These are phyloP conservation scores for Cyclargus thomasi DNA, from an alignment of 1,140 invertebrate species.

Conservation along the genomic window DNA sequence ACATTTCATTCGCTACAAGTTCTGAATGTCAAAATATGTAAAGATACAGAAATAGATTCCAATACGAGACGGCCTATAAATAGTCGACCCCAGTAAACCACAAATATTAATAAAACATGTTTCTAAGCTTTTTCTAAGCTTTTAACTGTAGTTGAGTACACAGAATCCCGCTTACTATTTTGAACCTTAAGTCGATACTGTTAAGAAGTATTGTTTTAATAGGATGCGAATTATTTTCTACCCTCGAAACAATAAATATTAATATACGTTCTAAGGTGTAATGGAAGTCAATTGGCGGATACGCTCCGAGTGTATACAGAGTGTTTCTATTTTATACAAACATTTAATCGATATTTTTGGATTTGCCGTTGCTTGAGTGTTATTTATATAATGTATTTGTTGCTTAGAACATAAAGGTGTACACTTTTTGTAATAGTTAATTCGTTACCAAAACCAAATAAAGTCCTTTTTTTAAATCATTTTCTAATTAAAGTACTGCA, in stretches of 20 bases:
- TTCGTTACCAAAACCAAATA: too few species aligned
- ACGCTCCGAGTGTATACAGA: constrained; percentile 30
- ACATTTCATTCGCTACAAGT: too few species aligned
- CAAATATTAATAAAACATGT: constrained; percentile 19
- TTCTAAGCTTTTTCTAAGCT: constrained; percentile 22
- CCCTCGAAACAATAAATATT: constrained; percentile 43
- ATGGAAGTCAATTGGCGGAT: constrained; percentile 44
- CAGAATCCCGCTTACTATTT: constrained; percentile 1
- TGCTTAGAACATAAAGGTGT: too few species aligned
- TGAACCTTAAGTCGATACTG: constrained; percentile 2
- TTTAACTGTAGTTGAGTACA: constrained; percentile 17
- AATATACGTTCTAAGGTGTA: constrained; percentile 37
- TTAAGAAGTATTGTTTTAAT: constrained; percentile 14
- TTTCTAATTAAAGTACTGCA: too few species aligned
- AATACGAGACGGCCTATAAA: neutral
- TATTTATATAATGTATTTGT: too few species aligned
- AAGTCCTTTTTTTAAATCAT: too few species aligned
- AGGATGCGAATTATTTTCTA: constrained; percentile 12
- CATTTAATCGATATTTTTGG: neutral
- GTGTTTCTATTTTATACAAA: constrained; percentile 21
- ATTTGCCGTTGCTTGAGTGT: too few species aligned
- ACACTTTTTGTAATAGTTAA: too few species aligned
- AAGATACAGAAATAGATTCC: neutral
- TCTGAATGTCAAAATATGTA: too few species aligned
- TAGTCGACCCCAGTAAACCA: constrained; percentile 1